These are phyloP conservation scores for Oxytorus armatus DNA, from an alignment of 2,888 invertebrate species.

Conservation along the genomic window DNA sequence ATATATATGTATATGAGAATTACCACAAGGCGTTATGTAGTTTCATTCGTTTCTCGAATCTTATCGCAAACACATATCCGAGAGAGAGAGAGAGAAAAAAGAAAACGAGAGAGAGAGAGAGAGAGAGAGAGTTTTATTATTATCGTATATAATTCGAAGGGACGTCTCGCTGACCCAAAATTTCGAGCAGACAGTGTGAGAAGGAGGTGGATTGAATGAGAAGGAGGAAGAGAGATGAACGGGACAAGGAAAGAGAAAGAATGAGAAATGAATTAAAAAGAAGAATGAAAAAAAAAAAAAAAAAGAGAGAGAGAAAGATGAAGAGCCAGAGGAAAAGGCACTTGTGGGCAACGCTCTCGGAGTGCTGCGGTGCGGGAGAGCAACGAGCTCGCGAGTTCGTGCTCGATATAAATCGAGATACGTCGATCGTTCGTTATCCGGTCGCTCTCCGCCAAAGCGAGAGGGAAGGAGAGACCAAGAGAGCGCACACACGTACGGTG, in stretches of 20 bases:
- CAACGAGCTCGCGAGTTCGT: conserved; percentile 65
- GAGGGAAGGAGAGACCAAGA: neutral
- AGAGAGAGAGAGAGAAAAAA: conserved; percentile 20
- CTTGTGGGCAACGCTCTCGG: conserved; percentile 12
- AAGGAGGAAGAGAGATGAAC: conserved; percentile 50
- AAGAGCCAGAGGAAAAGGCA: conserved; percentile 22
- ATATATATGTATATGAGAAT: conserved; percentile 19
- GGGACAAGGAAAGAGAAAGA: conserved; percentile 8
- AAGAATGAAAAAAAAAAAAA: conserved; percentile 23
- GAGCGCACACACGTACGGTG: conserved; percentile 52
- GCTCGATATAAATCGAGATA: conserved; percentile 71
- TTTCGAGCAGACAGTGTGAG: conserved; percentile 57
- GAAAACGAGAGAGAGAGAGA: conserved; percentile 24
- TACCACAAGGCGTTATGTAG: conserved; percentile 12
- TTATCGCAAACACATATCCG: conserved; percentile 54
- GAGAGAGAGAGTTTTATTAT: conserved; percentile 60
- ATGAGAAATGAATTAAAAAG: conserved; percentile 24
- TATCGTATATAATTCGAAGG: conserved; percentile 69
- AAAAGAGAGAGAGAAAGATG: conserved; percentile 12
- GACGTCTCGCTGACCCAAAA: conserved; percentile 71
- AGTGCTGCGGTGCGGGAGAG: conserved; percentile 46
- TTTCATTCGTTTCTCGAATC: conserved; percentile 56
- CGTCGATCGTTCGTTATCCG: conserved; percentile 73
- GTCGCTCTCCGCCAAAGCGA: conserved; percentile 27
- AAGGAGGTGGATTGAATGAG: conserved; percentile 52